These are phyloP conservation scores for Alaudala cheleensis DNA, from an alignment of 2,113 vertebrate species.

Conservation along the genomic window DNA sequence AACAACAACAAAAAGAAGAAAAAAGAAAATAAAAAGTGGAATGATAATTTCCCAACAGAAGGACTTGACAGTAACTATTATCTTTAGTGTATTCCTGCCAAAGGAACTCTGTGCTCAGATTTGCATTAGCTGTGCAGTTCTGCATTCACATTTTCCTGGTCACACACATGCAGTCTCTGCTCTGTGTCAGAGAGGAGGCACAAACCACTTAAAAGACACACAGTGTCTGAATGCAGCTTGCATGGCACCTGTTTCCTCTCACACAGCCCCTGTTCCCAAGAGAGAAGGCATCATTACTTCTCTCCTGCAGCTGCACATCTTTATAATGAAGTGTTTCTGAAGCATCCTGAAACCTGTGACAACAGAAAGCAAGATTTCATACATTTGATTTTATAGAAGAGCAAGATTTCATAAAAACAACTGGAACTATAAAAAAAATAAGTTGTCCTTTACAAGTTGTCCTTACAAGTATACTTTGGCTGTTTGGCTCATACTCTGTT, in stretches of 20 bases:
- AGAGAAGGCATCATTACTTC: background rate
- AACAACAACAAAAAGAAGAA: background rate
- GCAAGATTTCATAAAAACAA: background rate
- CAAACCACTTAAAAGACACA: background rate
- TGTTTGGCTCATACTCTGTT: background rate
- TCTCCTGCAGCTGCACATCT: conserved; percentile 1
- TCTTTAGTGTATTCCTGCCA: background rate
- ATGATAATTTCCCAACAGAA: background rate
- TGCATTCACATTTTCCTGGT: background rate
- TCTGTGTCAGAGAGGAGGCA: background rate
- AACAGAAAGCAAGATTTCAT: background rate
- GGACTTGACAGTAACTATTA: background rate
- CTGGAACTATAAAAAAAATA: background rate
- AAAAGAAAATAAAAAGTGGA: background rate
- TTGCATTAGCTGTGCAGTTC: background rate
- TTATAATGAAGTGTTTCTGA: background rate
- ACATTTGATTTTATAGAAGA: background rate
- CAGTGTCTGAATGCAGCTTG: background rate
- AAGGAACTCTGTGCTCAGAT: background rate
- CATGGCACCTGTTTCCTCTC: background rate
- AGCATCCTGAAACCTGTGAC: background rate
- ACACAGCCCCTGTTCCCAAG: background rate
- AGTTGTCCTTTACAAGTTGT: background rate
- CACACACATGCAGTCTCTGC: background rate
- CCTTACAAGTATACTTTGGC: background rate